Evolutionary conservation across 2,113 vertebrate genomes (phyloP), one percentile per base, ranked within the genome.

Genomic region (Oenanthe melanoleuca): DNA sequence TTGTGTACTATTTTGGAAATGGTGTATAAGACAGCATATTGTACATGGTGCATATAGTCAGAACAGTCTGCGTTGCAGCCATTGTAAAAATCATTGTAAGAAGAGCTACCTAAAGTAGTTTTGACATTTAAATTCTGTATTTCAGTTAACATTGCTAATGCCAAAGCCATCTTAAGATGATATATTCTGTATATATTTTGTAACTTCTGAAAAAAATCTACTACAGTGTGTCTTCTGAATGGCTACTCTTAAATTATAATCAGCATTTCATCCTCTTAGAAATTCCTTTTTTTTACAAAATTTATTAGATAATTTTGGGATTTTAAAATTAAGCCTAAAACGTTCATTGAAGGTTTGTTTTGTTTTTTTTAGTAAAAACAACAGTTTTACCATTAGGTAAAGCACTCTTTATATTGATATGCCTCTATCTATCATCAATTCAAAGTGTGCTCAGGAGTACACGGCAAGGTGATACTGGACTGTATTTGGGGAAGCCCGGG

Each of bases 101-200:
- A 97, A 96, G 96, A 97, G 75, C 95, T 97, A 94, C 93, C 88
- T 96, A 29, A 60, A 78, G 78, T 96, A 96, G 96, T 96, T 96
- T 96, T 88, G 87, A 64, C 64, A 45, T 90, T 92, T 95, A 92
- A 64, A 80, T 95, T 96, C 49, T 96, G 85, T 88, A 78, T 94
- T 97, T 93, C 96, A 92, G 87, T 96, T 97, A 97, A 96, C 78
- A 81, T 52, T 95, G 96, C 72, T 57, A 96, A 97, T 97, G 95
- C 87, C 95, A 96, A 95, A 96, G 97, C 88, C 95, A 97, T 97
- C 96, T 97, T 90, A 96, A 96, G 95, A 93, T 97, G 95, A 96
- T 97, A 89, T 61, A 89, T 95, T 98, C 96, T 99, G 96, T 99
- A 98, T 99, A 99, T 99, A 99, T 99, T 98, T 99, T 98, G 98